Conservation (phyloP, 2,888 invertebrate genomes). For the Micoletzkya japonica region DNA sequence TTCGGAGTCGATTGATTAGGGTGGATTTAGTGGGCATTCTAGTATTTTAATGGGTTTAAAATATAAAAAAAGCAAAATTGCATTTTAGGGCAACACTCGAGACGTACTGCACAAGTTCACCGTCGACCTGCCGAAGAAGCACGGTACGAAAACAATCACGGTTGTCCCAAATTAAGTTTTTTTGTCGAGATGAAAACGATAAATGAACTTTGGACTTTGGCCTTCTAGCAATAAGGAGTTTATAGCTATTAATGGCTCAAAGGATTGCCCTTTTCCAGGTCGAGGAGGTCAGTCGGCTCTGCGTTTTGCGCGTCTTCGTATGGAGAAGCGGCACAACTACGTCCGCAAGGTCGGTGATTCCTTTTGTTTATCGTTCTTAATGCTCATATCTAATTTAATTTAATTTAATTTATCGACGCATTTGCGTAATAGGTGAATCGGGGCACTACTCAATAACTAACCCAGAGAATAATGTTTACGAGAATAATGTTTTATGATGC, state of each 20-base stretch:
- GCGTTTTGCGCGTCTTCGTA: slow-evolving; percentile 97
- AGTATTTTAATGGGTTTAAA: too few relatives aligned
- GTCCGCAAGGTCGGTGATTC: slow-evolving; percentile 80
- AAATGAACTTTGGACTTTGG: too few relatives aligned
- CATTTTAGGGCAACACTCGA: slow-evolving; percentile 80
- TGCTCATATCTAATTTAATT: background rate
- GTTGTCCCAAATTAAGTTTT: too few relatives aligned
- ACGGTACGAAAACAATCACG: slow-evolving; percentile 71
- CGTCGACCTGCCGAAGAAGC: slow-evolving; percentile 98
- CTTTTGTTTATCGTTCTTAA: slow-evolving; percentile 6
- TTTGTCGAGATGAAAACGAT: background rate
- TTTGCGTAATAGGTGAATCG: too few relatives aligned
- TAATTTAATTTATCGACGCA: too few relatives aligned
- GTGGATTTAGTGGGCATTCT: too few relatives aligned
- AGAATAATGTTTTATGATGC: too few relatives aligned
- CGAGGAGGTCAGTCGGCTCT: slow-evolving; percentile 99
- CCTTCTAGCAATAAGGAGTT: background rate
- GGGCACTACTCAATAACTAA: too few relatives aligned
- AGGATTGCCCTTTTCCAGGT: slow-evolving; percentile 68
- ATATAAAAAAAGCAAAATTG: too few relatives aligned
- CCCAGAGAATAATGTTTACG: background rate
- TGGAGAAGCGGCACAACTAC: slow-evolving; percentile 99
- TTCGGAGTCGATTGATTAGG: too few relatives aligned
- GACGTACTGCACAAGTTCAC: slow-evolving; percentile 94
- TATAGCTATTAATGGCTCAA: background rate